Evolutionary conservation across 2,113 vertebrate genomes (phyloP).

Genomic region (Formicarius rufipectus): DNA sequence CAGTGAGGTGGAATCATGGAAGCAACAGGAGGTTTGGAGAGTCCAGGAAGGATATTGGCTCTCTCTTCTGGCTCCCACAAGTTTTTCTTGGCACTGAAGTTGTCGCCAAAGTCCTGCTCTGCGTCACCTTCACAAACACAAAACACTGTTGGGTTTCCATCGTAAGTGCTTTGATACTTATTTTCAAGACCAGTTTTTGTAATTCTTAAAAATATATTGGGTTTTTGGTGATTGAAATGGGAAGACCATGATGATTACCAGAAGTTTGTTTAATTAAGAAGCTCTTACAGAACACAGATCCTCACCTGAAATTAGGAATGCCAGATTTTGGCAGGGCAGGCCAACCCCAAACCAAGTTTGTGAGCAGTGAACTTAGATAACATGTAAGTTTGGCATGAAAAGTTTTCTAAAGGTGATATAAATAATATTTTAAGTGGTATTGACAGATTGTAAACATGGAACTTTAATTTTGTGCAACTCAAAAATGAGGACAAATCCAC

Average conservation of each 20-base stretch:
- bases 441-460: not conserved
- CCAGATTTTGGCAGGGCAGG: not conserved
- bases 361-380: not conserved
- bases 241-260: not conserved
- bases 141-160: not conserved
- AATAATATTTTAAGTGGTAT: not conserved
- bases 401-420: not conserved
- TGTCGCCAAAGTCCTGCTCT: not conserved
- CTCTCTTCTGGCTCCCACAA: not conserved
- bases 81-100: not conserved
- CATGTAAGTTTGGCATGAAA: not conserved
- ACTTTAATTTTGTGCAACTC: not conserved
- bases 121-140: not conserved
- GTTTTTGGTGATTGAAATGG: not conserved
- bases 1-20: not conserved
- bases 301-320: not conserved
- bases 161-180: not conserved
- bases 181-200: not conserved
- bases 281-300: too few relatives aligned
- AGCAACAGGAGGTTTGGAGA: fast-evolving
- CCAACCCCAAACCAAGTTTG: not conserved
- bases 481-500: not conserved
- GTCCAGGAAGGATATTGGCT: not conserved
- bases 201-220: not conserved
- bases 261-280: not conserved